Percentiles rank a stretch among this genome's conserved stretches.
phyloP scores from a whole-genome alignment of 2,888 invertebrate genomes.

The Latrodectus elegans region DNA sequence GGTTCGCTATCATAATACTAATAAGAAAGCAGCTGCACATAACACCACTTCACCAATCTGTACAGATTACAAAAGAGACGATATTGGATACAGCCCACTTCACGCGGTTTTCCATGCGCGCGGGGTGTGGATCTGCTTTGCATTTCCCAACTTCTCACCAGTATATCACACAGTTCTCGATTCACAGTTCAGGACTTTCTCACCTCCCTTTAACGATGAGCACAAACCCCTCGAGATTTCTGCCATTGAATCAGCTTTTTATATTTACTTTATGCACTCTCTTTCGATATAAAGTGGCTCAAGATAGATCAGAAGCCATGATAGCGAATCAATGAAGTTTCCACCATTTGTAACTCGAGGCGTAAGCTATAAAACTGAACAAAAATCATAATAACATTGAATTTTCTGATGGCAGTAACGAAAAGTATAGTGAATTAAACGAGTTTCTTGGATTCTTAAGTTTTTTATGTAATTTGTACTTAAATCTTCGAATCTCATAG shows the following conservation, averaged over 20 bases:
- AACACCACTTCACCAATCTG: constrained; percentile 57
- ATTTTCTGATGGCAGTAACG: too few relatives aligned
- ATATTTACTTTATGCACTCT: constrained; percentile 7
- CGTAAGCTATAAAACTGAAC: too few relatives aligned
- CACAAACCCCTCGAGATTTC: not conserved
- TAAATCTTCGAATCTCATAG: too few relatives aligned
- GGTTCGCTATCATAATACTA: constrained; percentile 65
- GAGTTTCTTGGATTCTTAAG: too few relatives aligned
- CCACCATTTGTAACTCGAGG: too few relatives aligned
- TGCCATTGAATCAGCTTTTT: constrained; percentile 5
- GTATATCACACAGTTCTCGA: constrained; percentile 25
- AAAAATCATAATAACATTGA: too few relatives aligned
- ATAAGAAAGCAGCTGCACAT: constrained; percentile 61
- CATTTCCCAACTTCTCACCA: constrained; percentile 44
- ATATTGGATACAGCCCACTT: constrained; percentile 62
- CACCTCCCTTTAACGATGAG: constrained; percentile 10
- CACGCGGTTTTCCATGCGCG: constrained; percentile 1
- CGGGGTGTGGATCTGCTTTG: not conserved
- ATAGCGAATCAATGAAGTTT: too few relatives aligned
- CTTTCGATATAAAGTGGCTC: not conserved
- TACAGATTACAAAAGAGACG: constrained; percentile 43
- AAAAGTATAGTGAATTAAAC: too few relatives aligned
- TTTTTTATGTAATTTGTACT: too few relatives aligned
- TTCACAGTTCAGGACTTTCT: constrained; percentile 25
- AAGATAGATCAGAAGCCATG: too few relatives aligned